A percentile compares a stretch with the other conserved stretches of the same genome.
Evolutionary conservation across 2,888 invertebrate genomes (phyloP).

Genomic region (Pandemis corylana): DNA sequence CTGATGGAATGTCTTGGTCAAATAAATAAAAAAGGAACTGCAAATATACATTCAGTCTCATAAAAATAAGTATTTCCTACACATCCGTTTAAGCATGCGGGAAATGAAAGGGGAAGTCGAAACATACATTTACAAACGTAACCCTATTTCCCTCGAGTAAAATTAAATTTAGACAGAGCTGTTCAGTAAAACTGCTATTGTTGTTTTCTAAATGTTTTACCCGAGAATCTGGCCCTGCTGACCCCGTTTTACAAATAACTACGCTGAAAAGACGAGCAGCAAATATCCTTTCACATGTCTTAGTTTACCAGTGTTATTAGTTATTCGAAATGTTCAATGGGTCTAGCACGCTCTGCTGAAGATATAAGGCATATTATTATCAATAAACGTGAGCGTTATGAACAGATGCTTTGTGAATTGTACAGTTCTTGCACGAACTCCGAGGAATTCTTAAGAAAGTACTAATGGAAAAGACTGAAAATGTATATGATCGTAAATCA

Average conservation of each 20-base stretch:
- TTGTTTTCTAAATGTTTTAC: not conserved
- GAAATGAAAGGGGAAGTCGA: not conserved
- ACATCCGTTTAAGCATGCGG: not conserved
- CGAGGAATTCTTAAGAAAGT: too few relatives aligned
- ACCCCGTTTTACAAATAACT: conserved; percentile 6
- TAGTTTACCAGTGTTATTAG: not conserved
- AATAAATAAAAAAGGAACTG: not conserved
- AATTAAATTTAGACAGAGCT: not conserved
- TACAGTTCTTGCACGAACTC: too few relatives aligned
- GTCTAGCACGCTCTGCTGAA: too few relatives aligned
- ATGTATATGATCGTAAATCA: too few relatives aligned
- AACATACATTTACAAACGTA: not conserved
- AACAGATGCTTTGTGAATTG: too few relatives aligned
- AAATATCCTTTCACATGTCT: not conserved
- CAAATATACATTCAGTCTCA: not conserved
- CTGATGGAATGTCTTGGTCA: not conserved
- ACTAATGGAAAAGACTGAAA: too few relatives aligned
- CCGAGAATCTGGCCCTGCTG: not conserved
- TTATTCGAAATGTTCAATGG: too few relatives aligned
- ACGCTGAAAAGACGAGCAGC: not conserved
- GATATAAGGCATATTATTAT: too few relatives aligned
- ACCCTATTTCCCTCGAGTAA: not conserved
- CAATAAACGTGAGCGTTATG: too few relatives aligned
- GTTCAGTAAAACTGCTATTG: not conserved
- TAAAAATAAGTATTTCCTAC: not conserved